These are phyloP conservation scores for Pseudomyrmex dendroicus DNA, from an alignment of 1,140 invertebrate genomes.

Conservation along the genomic window DNA sequence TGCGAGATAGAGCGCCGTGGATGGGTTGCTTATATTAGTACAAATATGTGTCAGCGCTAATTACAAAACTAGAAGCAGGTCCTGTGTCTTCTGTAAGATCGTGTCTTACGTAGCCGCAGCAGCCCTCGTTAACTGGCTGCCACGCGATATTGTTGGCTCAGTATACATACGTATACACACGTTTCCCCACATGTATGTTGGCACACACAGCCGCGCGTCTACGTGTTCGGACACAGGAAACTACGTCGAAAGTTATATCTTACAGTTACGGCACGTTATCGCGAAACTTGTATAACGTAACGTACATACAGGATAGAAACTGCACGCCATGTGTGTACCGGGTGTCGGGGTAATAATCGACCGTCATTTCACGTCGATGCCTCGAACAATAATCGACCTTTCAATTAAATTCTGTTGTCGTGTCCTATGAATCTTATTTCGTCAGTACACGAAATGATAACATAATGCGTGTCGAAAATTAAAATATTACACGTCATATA, in stretches of 20 bases:
- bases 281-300: conserved; percentile 58
- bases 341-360: conserved; percentile 40
- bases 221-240: conserved; percentile 13
- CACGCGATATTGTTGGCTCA: conserved; percentile 67
- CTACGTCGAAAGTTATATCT: conserved; percentile 61
- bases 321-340: conserved; percentile 44
- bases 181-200: background rate
- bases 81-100: conserved; percentile 62
- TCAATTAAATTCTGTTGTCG: background rate
- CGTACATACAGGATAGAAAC: conserved; percentile 40
- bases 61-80: conserved; percentile 68
- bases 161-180: background rate
- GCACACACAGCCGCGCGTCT: background rate
- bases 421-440: background rate
- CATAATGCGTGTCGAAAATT: background rate
- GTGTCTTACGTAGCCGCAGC: conserved; percentile 69
- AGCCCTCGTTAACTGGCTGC: conserved; percentile 69
- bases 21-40: background rate
- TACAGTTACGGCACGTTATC: conserved; percentile 65
- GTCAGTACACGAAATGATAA: background rate
- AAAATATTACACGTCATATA: background rate
- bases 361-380: conserved; percentile 15
- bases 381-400: background rate
- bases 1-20: background rate
- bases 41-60: conserved; percentile 59